phyloP scores from a whole-genome alignment of 2,888 invertebrate genomes.

The Napeogenes inachia region DNA sequence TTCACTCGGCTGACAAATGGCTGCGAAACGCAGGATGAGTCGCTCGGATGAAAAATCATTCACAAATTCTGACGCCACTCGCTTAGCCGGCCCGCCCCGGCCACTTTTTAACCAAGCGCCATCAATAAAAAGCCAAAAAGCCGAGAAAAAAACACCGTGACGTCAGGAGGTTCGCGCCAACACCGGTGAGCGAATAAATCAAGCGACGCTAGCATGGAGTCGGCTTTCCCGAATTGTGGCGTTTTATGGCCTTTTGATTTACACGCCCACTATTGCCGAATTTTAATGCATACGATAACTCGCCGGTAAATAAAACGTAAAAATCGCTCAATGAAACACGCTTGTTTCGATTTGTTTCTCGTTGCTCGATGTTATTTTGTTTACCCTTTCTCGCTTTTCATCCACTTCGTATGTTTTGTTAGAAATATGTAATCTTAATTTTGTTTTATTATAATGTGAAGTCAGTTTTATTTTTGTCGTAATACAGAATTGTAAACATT shows the following conservation, averaged over 20 bases:
- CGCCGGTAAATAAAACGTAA: constrained; percentile 40
- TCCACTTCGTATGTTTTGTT: background rate
- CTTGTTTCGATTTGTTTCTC: constrained; percentile 24
- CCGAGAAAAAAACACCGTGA: constrained; percentile 59
- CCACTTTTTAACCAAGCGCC: constrained; percentile 70
- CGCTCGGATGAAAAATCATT: constrained; percentile 70
- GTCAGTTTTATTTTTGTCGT: no score
- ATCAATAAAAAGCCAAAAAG: constrained; percentile 70
- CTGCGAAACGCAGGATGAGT: constrained; percentile 68
- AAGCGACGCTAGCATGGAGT: constrained; percentile 63
- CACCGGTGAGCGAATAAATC: constrained; percentile 70
- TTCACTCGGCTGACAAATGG: constrained; percentile 74
- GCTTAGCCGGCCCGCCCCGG: constrained; percentile 57
- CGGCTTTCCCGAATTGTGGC: constrained; percentile 64
- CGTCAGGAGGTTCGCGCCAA: constrained; percentile 73
- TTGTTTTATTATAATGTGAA: no score
- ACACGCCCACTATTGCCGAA: constrained; percentile 54
- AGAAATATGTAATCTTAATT: no score
- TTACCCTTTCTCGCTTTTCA: background rate
- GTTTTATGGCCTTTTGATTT: constrained; percentile 68
- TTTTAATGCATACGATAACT: constrained; percentile 50
- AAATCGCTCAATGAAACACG: constrained; percentile 37
- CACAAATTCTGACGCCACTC: constrained; percentile 69
- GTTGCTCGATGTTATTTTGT: constrained; percentile 6
- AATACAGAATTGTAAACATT: no score